These are phyloP conservation scores for Coptodon rendalli DNA, from an alignment of 2,113 vertebrate species.

Conservation along the genomic window DNA sequence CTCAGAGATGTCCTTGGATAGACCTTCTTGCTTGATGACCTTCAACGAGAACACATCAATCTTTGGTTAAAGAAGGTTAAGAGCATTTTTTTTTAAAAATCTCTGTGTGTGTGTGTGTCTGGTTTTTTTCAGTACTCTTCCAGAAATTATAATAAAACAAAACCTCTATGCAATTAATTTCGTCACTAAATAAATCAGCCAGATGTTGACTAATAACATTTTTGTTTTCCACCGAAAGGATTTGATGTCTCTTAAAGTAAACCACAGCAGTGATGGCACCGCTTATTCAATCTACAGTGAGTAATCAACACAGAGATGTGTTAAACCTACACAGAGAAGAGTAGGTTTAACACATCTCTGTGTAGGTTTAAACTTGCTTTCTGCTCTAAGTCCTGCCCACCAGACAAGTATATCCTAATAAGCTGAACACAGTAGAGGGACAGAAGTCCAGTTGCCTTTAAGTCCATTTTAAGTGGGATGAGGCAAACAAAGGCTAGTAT, in stretches of 20 bases:
- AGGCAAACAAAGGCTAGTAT: background rate
- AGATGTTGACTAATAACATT: background rate
- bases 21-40: slow-evolving; percentile 90
- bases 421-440: background rate
- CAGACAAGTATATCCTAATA: background rate
- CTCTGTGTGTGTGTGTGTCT: background rate
- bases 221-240: background rate
- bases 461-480: background rate
- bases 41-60: slow-evolving; percentile 55
- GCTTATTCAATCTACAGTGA: background rate
- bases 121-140: background rate
- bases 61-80: background rate
- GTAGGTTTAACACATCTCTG: background rate
- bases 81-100: accelerated
- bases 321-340: background rate
- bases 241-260: background rate
- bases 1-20: slow-evolving; percentile 77
- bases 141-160: background rate
- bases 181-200: background rate
- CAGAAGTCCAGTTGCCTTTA: background rate
- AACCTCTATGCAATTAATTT: background rate
- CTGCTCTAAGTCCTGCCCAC: accelerated
- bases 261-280: background rate
- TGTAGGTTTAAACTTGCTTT: background rate
- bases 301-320: background rate